Evolutionary conservation across 2,797 vertebrate genomes (phyloP), one percentile per base, ranked within the genome.

Genomic region (Thripadectes ignobilis): DNA sequence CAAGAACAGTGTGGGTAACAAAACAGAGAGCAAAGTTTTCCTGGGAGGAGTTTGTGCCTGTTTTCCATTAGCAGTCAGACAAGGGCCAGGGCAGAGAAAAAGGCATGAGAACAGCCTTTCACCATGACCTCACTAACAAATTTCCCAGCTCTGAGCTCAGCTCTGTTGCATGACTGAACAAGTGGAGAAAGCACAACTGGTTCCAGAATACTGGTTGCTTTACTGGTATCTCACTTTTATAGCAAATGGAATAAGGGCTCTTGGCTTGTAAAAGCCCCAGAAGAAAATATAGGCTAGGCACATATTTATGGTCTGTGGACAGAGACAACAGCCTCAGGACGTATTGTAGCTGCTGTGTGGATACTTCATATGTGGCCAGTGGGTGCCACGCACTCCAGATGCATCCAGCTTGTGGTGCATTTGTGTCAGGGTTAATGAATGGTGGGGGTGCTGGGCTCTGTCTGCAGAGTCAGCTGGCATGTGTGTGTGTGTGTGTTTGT

Each of bases 41-140:
- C 59, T 80, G 57, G 58, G 81, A 87, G 66, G 66, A 79, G 57
- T 66, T 76, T 80, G 34, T 26, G 30, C 39, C 4, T 96, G 91
- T 85, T 96, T 95, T 88, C 88, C 83, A 72, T 87, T 87, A 94
- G 79, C 79, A 87, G 71, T 77, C 85, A 91, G 74, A 46, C 48
- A n/a, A 78, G 11, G 38, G 39, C 66, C 87, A 72, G 86, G 45
- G 77, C 81, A 18, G 67, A 87, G 81, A 68, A 85, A 77, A 88
- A 93, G 52, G 51, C 79, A 68, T 91, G 88, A 89, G 91, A 93
- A 85, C 87, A 96, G 69, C 52, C 11, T 96, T 79, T 90, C 34
- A 66, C 79, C 76, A 49, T 94, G 89, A 96, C 76, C 85, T 96
- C 91, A 95, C 46, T 9, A 22, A 41, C 65, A 89, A 62, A 69